Base-by-base conservation (phyloP, 1,140 invertebrate species). In the Tenebrio molitor region DNA sequence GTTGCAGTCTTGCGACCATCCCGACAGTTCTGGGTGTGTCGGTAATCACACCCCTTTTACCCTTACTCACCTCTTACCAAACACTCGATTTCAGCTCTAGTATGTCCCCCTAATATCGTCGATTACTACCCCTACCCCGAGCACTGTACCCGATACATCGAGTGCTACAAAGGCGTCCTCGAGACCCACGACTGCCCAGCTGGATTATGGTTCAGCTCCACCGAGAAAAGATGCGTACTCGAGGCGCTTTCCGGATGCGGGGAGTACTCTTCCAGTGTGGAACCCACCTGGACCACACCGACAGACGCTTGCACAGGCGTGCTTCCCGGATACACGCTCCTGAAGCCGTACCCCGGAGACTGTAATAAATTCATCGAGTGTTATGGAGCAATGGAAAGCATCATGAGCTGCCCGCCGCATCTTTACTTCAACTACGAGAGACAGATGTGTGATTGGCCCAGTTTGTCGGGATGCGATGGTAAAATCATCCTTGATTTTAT, bases 341-440 rank as follows among this genome's bases (percentile, higher is more conserved):
- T 58, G 1, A 29, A 8, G 14, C 50, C 50, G 5, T 58, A 58
- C 8, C 50, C 50, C 1, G 50, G 50, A 0, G 23, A 58, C 23
- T 58, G 50, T 29, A 58, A 58, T 14, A 58, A 29, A 10, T 58
- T 58, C 15, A 29, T 29, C 8, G 50, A 58, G 15, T 58, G 50
- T 16, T n/a, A 29, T 12, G 50, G 50, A 12, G 21, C 50, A 1
- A n/a, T 2, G 15, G 7, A 14, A 5, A 58, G 0, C 1, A 15
- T 29, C n/a, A 29, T 33, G 50, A 14, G 0, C 7, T 58, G 50
- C 14, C 50, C 50, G 1, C 23, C 50, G n/a, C 12, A 58, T 29
- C 12, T 58, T n/a, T 58, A 58, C 15, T 58, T 58, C 12, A 25
- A 58, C 14, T 1, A 58, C 2, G 1, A 1, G 1, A 58, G 50